phyloP scores from a whole-genome alignment of 1,140 invertebrate genomes.

The Bombus huntii region DNA sequence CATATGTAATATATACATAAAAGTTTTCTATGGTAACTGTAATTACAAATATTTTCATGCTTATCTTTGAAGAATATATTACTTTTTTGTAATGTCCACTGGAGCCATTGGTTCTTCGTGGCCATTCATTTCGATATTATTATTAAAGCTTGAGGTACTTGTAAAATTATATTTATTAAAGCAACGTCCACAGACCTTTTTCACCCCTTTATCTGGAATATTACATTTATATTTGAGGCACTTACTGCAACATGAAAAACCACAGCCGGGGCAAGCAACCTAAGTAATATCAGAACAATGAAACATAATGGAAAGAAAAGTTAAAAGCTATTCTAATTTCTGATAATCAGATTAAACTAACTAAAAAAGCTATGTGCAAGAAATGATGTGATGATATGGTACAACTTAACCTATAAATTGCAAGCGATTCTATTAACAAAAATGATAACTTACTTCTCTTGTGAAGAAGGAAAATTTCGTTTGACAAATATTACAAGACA shows the following conservation, averaged over 20 bases:
- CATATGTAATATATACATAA: not conserved
- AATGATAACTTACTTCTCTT: slow-evolving; percentile 70
- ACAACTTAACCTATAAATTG: slow-evolving; percentile 51
- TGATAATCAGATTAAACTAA: not conserved
- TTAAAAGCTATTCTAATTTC: slow-evolving; percentile 23
- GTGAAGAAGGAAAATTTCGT: slow-evolving; percentile 76
- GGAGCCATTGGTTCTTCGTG: slow-evolving; percentile 62
- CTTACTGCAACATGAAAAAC: slow-evolving; percentile 78
- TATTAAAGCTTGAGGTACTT: slow-evolving; percentile 51
- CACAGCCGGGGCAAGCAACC: slow-evolving; percentile 79
- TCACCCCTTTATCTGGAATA: slow-evolving; percentile 68
- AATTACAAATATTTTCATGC: not conserved
- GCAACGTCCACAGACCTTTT: slow-evolving; percentile 78
- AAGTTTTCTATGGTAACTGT: no score
- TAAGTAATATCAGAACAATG: slow-evolving; percentile 53
- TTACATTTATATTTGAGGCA: slow-evolving; percentile 79
- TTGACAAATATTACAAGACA: slow-evolving; percentile 78
- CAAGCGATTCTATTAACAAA: slow-evolving; percentile 1
- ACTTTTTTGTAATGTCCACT: slow-evolving; percentile 77
- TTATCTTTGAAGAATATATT: not conserved
- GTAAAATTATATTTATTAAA: slow-evolving; percentile 68
- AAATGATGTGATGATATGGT: not conserved
- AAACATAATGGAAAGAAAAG: slow-evolving; percentile 1
- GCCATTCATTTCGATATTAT: slow-evolving; percentile 20
- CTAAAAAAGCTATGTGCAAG: not conserved